A percentile compares a stretch with the other conserved stretches of the same genome.
These are phyloP conservation scores for Ascidia mentula DNA, from an alignment of 23 tunicate genomes.

Conservation along the genomic window DNA sequence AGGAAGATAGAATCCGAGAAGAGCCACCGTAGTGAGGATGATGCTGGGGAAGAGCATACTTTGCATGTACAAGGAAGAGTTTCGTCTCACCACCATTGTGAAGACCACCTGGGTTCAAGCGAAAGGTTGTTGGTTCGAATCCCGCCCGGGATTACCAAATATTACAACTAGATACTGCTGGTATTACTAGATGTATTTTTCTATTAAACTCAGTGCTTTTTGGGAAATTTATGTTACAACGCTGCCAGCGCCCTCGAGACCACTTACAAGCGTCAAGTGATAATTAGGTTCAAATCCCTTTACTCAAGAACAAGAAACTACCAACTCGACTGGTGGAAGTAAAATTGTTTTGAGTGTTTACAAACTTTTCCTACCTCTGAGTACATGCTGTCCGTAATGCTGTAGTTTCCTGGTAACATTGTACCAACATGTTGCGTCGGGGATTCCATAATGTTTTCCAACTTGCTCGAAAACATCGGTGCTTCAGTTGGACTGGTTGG, in stretches of 20 bases:
- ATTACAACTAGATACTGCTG: too few relatives aligned
- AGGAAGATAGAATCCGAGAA: slow-evolving; percentile 81
- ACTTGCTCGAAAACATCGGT: background rate
- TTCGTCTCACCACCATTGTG: slow-evolving; percentile 45
- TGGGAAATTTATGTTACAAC: too few relatives aligned
- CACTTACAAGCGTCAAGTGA: too few relatives aligned
- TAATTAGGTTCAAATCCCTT: too few relatives aligned
- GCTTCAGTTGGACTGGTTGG: too few relatives aligned
- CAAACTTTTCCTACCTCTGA: slow-evolving; percentile 21
- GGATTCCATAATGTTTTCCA: background rate
- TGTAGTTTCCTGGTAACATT: slow-evolving; percentile 25
- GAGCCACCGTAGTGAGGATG: slow-evolving; percentile 76
- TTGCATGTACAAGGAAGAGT: slow-evolving; percentile 86
- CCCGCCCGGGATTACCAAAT: too few relatives aligned
- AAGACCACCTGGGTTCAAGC: slow-evolving; percentile 48
- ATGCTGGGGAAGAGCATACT: slow-evolving; percentile 93
- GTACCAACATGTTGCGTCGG: background rate
- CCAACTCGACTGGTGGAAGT: too few relatives aligned
- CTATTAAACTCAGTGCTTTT: too few relatives aligned
- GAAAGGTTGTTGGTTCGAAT: too few relatives aligned
- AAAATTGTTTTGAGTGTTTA: background rate
- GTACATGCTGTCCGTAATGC: slow-evolving; percentile 14
- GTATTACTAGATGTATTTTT: too few relatives aligned
- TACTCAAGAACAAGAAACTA: too few relatives aligned
- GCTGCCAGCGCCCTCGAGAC: too few relatives aligned